Base-by-base conservation (phyloP, 2,888 invertebrate species). In the Siphlonurus alternatus region DNA sequence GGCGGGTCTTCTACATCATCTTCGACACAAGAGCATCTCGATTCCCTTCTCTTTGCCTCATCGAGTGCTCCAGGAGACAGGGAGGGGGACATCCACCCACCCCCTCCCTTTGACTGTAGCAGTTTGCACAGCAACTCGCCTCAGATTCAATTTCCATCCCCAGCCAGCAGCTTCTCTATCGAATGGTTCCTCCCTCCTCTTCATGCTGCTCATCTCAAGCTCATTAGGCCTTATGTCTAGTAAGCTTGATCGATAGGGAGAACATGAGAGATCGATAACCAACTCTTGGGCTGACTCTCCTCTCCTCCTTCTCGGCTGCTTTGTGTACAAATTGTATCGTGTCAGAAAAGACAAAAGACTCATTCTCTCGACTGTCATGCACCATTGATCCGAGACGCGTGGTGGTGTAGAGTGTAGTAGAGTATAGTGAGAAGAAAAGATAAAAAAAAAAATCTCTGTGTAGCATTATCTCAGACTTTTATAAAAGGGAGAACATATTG, bases 301-400 rank as follows among this genome's bases (percentile, higher is more conserved):
- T n/a, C n/a, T n/a, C n/a, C n/a, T n/a, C n/a, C n/a, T n/a, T n/a
- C n/a, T 38, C 38, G 38, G 38, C 38, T 38, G 38, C 38, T 38
- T 38, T 38, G 38, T 38, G 38, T 38, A 38, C 38, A 38, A 38
- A 38, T 38, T 38, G 56, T 56, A 56, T 56, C 22, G 22, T 56
- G 56, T 22, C n/a, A n/a, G 20, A 56, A n/a, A 56, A 56, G 56
- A 56, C 56, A 56, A 56, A 56, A 56, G 56, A 22, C 56, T 56
- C 56, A 56, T 56, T 56, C 56, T 56, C 38, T 22, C 20, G 5
- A n/a, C 22, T 56, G 56, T 56, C 56, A 56, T 56, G 56, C 56
- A 56, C 56, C 56, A 56, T 56, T 56, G 56, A 22, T 10, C 56
- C n/a, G 56, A 56, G 20, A 56, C 56, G 56, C 56, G 56, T 22